Evolutionary conservation across 2,113 vertebrate genomes (phyloP), one percentile per base, ranked within the genome.

Genomic region (Oreochromis tanganicae): DNA sequence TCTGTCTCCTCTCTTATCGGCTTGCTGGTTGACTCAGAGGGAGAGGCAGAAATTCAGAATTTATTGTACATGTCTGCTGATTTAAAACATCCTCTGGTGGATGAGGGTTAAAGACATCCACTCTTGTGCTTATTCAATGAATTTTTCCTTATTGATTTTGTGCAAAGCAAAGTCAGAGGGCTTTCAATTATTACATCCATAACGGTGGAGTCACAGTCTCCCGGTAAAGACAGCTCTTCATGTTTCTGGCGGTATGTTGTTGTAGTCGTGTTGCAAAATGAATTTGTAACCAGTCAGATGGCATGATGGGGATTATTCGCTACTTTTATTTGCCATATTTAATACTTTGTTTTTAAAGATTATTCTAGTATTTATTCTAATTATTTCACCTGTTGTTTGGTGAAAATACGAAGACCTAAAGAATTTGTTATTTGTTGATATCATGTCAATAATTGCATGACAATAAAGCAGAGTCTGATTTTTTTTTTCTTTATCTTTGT

Each of bases 1-100:
- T 90, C 57, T 88, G 55, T 87, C 41, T 63, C 50, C 54, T 86
- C 73, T 85, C 83, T 87, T 87, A 82, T 87, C 27, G 7, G 94
- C 88, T 93, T 96, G 96, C 97, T 97, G 94, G 97, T 95, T 94
- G 95, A 96, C 59, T 94, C 95, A 96, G 79, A 82, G 88, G 82
- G 55, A 85, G 50, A 84, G 13, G 43, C 59, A 68, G 68, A 88
- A 63, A 83, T 59, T 56, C 59, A 75, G 75, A 43, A 50, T 54
- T 81, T 32, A 71, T 80, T 43, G 19, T 57, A 24, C 52, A 48
- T 2, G 36, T 34, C 27, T 36, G n/a, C 32, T 17, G 71, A 24
- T 79, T 59, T 46, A 52, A 54, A 78, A 19, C 57, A 56, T 71
- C 52, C 24, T 85, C 24, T 81, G 80, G 56, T 87, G 27, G 84